phyloP scores from a whole-genome alignment of 2,113 vertebrate species.

The Ciconia maguari region DNA sequence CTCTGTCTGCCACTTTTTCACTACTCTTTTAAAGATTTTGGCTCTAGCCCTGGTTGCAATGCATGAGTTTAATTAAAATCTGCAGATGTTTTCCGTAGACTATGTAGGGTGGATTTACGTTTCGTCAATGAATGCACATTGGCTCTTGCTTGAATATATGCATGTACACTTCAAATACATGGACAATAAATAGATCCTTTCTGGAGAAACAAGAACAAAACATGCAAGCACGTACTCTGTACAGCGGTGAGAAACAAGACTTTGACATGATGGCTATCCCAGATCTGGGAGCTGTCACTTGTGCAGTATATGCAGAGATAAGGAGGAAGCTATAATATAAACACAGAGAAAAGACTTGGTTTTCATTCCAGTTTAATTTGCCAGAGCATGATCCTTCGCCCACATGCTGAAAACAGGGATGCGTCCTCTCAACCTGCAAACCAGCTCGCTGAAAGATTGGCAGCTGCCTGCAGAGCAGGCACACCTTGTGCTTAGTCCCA shows the following conservation, averaged over 20 bases:
- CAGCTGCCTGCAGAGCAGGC: conserved; percentile 6
- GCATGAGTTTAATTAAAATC: conserved; percentile 23
- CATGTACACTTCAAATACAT: not conserved
- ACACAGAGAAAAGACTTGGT: conserved; percentile 52
- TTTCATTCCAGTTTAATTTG: conserved; percentile 83
- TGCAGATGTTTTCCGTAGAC: not conserved
- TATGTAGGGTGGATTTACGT: not conserved
- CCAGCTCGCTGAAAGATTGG: conserved; percentile 40
- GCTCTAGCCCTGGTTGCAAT: not conserved
- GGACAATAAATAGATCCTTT: not conserved
- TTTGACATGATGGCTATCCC: not conserved
- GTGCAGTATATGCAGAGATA: conserved; percentile 7
- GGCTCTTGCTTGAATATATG: not conserved
- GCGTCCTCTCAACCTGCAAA: conserved; percentile 20
- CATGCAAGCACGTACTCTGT: not conserved
- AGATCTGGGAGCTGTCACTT: conserved; percentile 68
- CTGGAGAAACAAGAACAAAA: not conserved
- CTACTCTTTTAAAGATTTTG: not conserved
- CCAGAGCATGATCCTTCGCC: conserved; percentile 73
- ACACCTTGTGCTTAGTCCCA: conserved; percentile 3
- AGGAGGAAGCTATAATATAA: not conserved
- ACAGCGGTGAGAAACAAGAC: not conserved
- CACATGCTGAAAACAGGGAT: not conserved
- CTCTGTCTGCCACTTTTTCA: not conserved
- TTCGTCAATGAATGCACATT: not conserved